Conservation (phyloP, 2,888 invertebrate species). For the Orthosia cruda region DNA sequence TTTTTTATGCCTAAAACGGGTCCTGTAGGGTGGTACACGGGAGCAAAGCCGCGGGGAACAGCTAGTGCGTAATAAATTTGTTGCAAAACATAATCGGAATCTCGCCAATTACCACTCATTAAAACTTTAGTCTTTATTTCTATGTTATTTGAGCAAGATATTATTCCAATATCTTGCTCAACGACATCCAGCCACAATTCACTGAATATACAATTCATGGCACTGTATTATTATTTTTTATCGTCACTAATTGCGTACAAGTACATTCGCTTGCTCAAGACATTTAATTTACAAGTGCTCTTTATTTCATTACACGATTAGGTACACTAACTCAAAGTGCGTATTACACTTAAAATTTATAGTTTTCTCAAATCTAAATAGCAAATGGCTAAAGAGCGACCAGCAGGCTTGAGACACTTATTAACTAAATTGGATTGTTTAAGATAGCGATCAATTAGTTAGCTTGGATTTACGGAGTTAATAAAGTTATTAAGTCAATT, state of each 20-base stretch:
- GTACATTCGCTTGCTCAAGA: slow-evolving; percentile 50
- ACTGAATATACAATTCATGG: slow-evolving; percentile 52
- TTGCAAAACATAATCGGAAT: slow-evolving; percentile 2
- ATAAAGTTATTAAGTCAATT: slow-evolving; percentile 61
- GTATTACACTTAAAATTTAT: slow-evolving; percentile 44
- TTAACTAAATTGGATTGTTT: slow-evolving; percentile 50
- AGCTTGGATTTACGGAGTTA: slow-evolving; percentile 36
- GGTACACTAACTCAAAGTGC: slow-evolving; percentile 41
- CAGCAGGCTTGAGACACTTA: slow-evolving; percentile 31
- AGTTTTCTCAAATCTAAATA: slow-evolving; percentile 44
- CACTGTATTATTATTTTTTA: slow-evolving; percentile 70
- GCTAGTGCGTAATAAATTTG: not conserved
- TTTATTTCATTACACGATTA: slow-evolving; percentile 58
- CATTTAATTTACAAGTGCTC: slow-evolving; percentile 53
- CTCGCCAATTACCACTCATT: slow-evolving; percentile 24
- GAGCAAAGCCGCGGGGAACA: too few species aligned
- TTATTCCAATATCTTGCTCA: slow-evolving; percentile 37
- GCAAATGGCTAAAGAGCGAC: slow-evolving; percentile 22
- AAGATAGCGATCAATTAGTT: slow-evolving; percentile 51
- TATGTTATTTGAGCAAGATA: too few species aligned
- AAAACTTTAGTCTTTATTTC: slow-evolving; percentile 24
- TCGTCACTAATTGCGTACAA: slow-evolving; percentile 67
- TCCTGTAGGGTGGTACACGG: too few species aligned
- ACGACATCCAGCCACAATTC: slow-evolving; percentile 38
- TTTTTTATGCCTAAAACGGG: too few species aligned